Base-by-base conservation (phyloP, 2,888 invertebrate species). In the Drosophila multiciliata region DNA sequence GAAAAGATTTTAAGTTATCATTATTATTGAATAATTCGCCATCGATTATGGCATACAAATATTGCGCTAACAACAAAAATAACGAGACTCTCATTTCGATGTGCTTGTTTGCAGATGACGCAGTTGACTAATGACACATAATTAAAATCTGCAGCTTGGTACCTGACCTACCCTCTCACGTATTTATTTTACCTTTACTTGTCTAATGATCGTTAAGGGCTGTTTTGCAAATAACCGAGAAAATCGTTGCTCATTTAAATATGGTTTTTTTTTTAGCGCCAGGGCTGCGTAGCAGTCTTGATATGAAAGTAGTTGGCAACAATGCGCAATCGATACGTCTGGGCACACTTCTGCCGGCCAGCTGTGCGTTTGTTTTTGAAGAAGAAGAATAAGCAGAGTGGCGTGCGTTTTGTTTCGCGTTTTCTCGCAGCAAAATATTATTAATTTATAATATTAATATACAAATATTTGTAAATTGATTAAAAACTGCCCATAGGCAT, bases 291-390 rank as follows among this genome's bases (percentile, higher is more conserved):
- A 11, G 1, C 1, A 29, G 23, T 7, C 15, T 4, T 15, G 7
- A 7, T 15, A 53, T n/a, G 12, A 26, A 23, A 23, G 36, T 35
- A 33, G 64, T 40, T 75, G 71, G 76, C 65, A 75, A 45, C 50
- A 35, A 1, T 9, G 9, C 20, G 23, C 3, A 20, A 8, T 11
- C 4, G 9, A 32, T 15, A 4, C 9, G 42, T 26, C 20, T 76
- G 87, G 82, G 61, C 87, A 70, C 62, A 68, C 72, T 63, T 20
- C n/a, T 45, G 52, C 70, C 71, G 66, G 82, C 55, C 82, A 84
- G 83, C 71, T 66, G 74, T 61, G 45, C 32, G 26, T 42, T 52
- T 63, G n/a, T n/a, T 49, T 35, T 49, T 26, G 7, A 71, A 74
- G 78, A 80, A 83, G 70, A 73, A 76, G 75, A 77, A 57, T 9